A percentile compares a stretch with the other conserved stretches of the same genome.
phyloP scores from a whole-genome alignment of 2,888 invertebrate genomes.

The Sympetrum striolatum region DNA sequence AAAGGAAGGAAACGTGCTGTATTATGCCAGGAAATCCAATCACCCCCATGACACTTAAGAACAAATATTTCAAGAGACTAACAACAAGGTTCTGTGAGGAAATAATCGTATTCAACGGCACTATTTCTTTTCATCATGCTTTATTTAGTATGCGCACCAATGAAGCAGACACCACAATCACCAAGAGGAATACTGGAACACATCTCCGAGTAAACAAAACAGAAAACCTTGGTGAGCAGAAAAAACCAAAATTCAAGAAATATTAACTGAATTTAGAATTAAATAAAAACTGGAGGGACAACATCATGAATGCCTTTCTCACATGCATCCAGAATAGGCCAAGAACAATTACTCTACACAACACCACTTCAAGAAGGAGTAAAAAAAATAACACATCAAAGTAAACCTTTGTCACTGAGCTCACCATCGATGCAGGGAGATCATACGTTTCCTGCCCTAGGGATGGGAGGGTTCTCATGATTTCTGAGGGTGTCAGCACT shows the following conservation, averaged over 20 bases:
- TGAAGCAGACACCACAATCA: constrained; percentile 38
- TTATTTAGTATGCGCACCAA: constrained; percentile 25
- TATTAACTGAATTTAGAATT: not conserved
- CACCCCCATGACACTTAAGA: constrained; percentile 10
- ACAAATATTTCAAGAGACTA: not conserved
- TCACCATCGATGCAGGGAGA: constrained; percentile 46
- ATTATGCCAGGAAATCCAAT: not conserved
- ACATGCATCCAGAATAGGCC: constrained; percentile 36
- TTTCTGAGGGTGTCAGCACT: constrained; percentile 87
- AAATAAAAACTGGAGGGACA: not conserved
- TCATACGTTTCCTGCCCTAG: constrained; percentile 71
- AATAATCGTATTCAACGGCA: not conserved
- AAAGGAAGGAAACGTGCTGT: constrained; percentile 24
- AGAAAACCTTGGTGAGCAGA: constrained; percentile 28
- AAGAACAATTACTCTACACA: constrained; percentile 27
- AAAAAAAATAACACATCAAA: constrained; percentile 43
- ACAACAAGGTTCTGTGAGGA: not conserved
- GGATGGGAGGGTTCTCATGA: constrained; percentile 89
- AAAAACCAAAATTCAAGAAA: not conserved
- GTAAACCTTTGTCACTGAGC: constrained; percentile 39
- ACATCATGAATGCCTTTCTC: constrained; percentile 1
- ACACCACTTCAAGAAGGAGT: constrained; percentile 43
- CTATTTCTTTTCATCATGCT: constrained; percentile 23
- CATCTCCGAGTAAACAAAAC: constrained; percentile 17
- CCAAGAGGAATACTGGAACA: constrained; percentile 20